Conservation (phyloP, 2,113 vertebrate species). For the Rutilus rutilus region DNA sequence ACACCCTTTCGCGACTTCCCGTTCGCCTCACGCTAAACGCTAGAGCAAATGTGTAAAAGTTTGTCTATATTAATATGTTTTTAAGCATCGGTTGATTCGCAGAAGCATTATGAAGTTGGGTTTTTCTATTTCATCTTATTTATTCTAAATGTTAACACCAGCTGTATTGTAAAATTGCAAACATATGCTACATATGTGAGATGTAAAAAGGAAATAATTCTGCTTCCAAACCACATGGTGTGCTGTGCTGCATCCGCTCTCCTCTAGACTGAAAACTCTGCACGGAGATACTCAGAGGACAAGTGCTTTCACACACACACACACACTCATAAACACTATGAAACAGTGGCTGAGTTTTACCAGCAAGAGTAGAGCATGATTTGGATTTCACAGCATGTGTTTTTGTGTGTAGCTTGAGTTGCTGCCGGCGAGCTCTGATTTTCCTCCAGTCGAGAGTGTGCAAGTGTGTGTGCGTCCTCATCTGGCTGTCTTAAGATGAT, state of each 20-base stretch:
- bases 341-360: constrained; percentile 9
- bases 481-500: constrained; percentile 74
- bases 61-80: neutral
- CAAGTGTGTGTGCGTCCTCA: constrained; percentile 53
- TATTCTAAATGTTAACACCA: neutral
- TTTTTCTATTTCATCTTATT: neutral
- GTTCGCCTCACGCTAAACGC: neutral
- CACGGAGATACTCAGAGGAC: constrained; percentile 10
- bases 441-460: neutral
- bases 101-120: neutral
- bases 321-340: neutral
- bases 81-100: neutral
- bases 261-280: neutral
- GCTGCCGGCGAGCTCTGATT: neutral
- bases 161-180: neutral
- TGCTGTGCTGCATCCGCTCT: constrained; percentile 48
- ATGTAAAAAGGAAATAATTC: constrained; percentile 32
- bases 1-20: neutral
- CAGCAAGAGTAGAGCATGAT: constrained; percentile 21
- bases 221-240: constrained; percentile 55
- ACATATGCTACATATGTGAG: constrained; percentile 16
- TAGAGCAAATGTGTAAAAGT: neutral
- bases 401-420: constrained; percentile 2
- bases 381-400: constrained; percentile 2
- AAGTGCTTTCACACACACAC: constrained; percentile 5